Evolutionary conservation across 2,113 vertebrate genomes (phyloP), one percentile per base, ranked within the genome.

Genomic region (Tachuris rubrigastra): DNA sequence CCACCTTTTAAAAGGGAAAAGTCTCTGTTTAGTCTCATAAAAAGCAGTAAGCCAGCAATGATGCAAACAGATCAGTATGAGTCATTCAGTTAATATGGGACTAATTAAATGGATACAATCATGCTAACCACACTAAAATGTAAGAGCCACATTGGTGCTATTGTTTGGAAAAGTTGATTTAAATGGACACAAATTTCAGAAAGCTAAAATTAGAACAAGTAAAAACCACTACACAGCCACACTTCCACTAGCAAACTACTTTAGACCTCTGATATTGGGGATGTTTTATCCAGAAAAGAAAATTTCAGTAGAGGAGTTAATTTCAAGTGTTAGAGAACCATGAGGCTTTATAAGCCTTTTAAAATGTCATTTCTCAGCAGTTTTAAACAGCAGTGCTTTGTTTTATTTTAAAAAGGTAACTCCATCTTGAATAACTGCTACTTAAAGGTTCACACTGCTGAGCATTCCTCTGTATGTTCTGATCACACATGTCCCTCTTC

Each of bases 131-230:
- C 41, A 80, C 8, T 20, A 89, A 92, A 89, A 53, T 0, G 9
- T 21, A 41, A 52, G 63, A 85, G 11, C 5, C 24, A 22, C n/a
- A 50, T 66, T 72, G 19, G 37, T 71, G 28, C 22, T 82, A 58
- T 56, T 84, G 62, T 77, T 83, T 12, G 6, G 50, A 89, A 90
- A 59, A 73, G 12, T 8, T 65, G 20, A 53, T 56, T 63, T 80
- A 74, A 16, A 47, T 19, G 10, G 42, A 55, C 18, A 42, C 44
- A 65, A 60, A 53, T 90, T 95, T 90, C 71, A 91, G 69, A 71
- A 73, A 44, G n/a, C 55, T 96, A 92, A 93, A 94, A 90, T 96
- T 96, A 97, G 91, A 90, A 80, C 12, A n/a, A 18, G 37, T 63
- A 90, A 35, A 35, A 59, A 35, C n/a, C 2, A 5, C n/a, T 86